Evolutionary conservation across 1,140 invertebrate species (phyloP).

Genomic region (Acromyrmex charruanus): DNA sequence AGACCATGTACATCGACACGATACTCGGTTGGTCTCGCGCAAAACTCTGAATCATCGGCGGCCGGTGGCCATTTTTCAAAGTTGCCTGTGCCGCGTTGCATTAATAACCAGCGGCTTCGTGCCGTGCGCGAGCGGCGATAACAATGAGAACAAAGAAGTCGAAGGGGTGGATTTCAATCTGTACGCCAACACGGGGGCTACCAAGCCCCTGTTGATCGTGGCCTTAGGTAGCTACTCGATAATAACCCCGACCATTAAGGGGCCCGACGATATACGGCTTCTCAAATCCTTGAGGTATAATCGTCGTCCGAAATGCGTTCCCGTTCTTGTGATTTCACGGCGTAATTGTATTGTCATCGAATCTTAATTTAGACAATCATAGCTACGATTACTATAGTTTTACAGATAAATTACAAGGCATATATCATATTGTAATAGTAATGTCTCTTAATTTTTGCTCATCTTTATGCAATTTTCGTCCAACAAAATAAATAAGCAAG

Average conservation of each 20-base stretch:
- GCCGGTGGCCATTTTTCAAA: constrained; percentile 75
- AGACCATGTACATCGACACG: constrained; percentile 69
- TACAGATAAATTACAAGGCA: neutral
- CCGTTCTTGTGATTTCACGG: neutral
- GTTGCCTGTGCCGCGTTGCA: constrained; percentile 70
- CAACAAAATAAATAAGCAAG: too few species aligned
- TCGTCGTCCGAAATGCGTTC: constrained; percentile 32
- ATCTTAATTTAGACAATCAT: constrained; percentile 1
- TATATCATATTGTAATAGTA: too few species aligned
- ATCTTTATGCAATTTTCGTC: too few species aligned
- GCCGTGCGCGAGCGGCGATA: constrained; percentile 71
- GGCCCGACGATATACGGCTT: constrained; percentile 43
- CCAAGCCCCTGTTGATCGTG: constrained; percentile 47
- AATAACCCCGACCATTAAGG: constrained; percentile 68
- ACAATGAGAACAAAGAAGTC: constrained; percentile 76
- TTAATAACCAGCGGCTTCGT: constrained; percentile 77
- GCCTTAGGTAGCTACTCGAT: constrained; percentile 58
- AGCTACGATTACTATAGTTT: neutral
- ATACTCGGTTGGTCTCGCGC: constrained; percentile 65
- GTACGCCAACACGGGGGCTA: constrained; percentile 64
- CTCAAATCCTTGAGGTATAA: constrained; percentile 55
- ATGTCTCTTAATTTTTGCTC: too few species aligned
- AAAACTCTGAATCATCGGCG: constrained; percentile 77
- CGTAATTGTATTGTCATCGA: constrained; percentile 38
- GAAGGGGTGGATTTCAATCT: constrained; percentile 77